A percentile compares a stretch with the other conserved stretches of the same genome.
These are phyloP conservation scores for Enteromius viviparus DNA, from an alignment of 2,797 vertebrate species.

Conservation along the genomic window DNA sequence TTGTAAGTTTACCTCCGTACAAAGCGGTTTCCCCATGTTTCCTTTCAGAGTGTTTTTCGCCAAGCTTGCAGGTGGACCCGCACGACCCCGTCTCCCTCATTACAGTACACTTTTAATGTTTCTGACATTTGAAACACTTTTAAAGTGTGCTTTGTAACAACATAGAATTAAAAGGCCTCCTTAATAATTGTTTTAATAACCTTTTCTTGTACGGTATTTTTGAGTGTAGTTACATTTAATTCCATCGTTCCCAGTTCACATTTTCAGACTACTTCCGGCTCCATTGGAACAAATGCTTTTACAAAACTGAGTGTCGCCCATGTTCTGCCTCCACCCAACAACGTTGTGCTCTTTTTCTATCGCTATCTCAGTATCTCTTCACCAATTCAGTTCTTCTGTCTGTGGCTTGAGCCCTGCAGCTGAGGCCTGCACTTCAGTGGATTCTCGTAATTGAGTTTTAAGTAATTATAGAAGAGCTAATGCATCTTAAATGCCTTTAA, in stretches of 20 bases:
- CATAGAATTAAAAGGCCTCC: no score
- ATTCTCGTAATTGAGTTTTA: conserved; percentile 81
- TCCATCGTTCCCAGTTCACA: not conserved
- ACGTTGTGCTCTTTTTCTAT: not conserved
- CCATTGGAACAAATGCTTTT: not conserved
- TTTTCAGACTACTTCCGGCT: not conserved
- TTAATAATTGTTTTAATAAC: no score
- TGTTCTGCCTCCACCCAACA: not conserved
- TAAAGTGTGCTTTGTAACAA: no score
- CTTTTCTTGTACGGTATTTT: no score
- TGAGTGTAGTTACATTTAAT: no score
- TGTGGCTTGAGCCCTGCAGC: conserved; percentile 74
- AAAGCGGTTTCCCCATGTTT: no score
- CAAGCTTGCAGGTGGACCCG: no score
- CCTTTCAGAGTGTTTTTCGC: no score
- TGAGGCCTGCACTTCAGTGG: conserved; percentile 74
- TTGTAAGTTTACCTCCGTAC: no score
- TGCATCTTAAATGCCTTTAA: conserved; percentile 80
- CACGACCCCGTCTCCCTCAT: no score
- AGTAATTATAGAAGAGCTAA: conserved; percentile 80
- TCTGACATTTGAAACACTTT: no score
- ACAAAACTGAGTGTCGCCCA: not conserved
- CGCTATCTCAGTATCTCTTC: conserved; percentile 70
- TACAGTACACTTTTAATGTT: no score
- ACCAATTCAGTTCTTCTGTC: conserved; percentile 72